Evolutionary conservation across 1,140 invertebrate species (phyloP).

Genomic region (Aleiodes sp.): DNA sequence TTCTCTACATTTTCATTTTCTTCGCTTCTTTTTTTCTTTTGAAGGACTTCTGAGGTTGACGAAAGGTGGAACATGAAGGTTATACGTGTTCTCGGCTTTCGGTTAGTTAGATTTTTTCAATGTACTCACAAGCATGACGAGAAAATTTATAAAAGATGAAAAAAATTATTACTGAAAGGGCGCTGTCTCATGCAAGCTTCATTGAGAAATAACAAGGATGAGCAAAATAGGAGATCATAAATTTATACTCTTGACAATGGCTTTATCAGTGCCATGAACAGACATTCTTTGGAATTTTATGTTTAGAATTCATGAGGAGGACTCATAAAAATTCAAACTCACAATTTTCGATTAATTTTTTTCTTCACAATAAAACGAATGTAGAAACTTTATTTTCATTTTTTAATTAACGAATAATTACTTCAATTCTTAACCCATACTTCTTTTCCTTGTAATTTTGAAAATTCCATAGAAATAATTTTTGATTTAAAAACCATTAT

Average conservation of each 20-base stretch:
- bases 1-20: no score
- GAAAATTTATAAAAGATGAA: background rate
- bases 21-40: background rate
- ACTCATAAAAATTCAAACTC: no score
- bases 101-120: slow-evolving; percentile 2
- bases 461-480: background rate
- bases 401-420: no score
- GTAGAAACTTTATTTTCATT: no score
- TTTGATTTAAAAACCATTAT: background rate
- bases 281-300: no score
- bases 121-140: background rate
- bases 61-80: background rate
- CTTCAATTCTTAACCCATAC: no score
- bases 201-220: background rate
- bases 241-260: no score
- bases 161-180: background rate
- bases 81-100: background rate
- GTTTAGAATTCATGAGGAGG: no score
- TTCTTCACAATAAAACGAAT: no score
- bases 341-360: no score
- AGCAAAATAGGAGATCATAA: no score
- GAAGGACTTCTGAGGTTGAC: background rate
- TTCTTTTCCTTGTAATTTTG: background rate
- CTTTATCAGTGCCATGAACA: no score
- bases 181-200: background rate